These are phyloP conservation scores for Pluvialis apricaria DNA, from an alignment of 2,113 vertebrate genomes.

Conservation along the genomic window DNA sequence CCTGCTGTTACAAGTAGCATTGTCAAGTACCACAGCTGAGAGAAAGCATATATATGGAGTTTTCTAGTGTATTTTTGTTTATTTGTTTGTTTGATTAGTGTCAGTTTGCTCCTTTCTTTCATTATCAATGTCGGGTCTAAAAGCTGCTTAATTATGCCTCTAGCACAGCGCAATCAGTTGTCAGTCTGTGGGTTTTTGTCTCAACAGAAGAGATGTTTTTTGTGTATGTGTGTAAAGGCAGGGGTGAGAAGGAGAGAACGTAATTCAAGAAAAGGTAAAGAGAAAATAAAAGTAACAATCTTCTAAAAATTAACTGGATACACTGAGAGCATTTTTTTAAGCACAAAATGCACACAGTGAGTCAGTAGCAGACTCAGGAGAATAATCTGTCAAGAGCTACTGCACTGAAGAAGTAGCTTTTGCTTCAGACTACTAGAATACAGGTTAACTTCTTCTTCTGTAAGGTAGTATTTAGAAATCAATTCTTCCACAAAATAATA, in stretches of 20 bases:
- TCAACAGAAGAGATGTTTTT: fast-evolving
- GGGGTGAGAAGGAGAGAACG: fast-evolving
- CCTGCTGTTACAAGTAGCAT: conserved; percentile 4
- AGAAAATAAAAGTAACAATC: not conserved
- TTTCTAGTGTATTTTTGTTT: not conserved
- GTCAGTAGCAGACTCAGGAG: not conserved
- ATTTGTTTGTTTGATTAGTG: conserved; percentile 13
- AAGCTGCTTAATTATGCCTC: not conserved
- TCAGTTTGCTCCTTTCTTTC: not conserved
- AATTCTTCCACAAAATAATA: not conserved
- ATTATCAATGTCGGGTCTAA: not conserved
- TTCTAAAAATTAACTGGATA: not conserved
- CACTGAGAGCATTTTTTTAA: not conserved
- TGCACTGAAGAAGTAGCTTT: not conserved
- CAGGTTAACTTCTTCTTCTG: not conserved
- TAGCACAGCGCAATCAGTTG: not conserved
- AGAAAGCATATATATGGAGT: not conserved
- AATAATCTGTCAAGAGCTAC: not conserved
- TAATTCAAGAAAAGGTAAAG: not conserved
- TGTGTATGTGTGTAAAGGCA: not conserved
- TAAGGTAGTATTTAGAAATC: not conserved
- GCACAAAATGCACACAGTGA: not conserved
- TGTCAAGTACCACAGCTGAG: not conserved
- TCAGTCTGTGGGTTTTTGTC: not conserved
- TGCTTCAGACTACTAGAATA: not conserved